These are phyloP conservation scores for Syngnathus scovelli DNA, from an alignment of 2,113 vertebrate genomes.

Conservation along the genomic window DNA sequence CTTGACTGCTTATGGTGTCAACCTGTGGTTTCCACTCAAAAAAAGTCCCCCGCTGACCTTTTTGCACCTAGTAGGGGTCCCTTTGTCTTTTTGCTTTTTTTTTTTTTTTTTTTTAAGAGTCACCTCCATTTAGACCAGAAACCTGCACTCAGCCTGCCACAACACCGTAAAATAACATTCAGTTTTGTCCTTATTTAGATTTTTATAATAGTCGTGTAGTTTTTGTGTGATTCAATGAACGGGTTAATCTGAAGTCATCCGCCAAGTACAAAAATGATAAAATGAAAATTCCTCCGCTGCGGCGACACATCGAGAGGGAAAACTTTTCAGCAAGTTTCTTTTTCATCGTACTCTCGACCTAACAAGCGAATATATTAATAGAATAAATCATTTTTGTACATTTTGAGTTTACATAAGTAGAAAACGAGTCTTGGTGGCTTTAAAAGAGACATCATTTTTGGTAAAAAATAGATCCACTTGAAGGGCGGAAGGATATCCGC, in stretches of 20 bases:
- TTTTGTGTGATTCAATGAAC: conserved; percentile 33
- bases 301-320: conserved; percentile 38
- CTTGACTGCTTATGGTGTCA: neutral
- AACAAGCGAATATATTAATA: too few species aligned
- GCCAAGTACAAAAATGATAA: conserved; percentile 60
- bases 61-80: neutral
- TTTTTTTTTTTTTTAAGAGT: neutral
- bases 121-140: neutral
- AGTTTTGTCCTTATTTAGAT: neutral
- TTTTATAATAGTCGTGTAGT: conserved; percentile 12
- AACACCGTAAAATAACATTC: neutral
- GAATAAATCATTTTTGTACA: fast-evolving
- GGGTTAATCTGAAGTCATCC: conserved; percentile 74
- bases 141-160: neutral
- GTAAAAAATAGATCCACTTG: conserved; percentile 44
- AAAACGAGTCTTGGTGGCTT: neutral
- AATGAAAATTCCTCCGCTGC: conserved; percentile 76
- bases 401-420: fast-evolving
- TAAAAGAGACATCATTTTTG: conserved; percentile 2
- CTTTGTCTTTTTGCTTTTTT: too few species aligned
- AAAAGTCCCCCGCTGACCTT: neutral
- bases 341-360: neutral
- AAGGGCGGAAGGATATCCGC: conserved; percentile 66
- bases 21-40: neutral
- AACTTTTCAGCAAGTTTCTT: neutral